phyloP scores from a whole-genome alignment of 2,888 invertebrate genomes.

The Chymomyza amoena region DNA sequence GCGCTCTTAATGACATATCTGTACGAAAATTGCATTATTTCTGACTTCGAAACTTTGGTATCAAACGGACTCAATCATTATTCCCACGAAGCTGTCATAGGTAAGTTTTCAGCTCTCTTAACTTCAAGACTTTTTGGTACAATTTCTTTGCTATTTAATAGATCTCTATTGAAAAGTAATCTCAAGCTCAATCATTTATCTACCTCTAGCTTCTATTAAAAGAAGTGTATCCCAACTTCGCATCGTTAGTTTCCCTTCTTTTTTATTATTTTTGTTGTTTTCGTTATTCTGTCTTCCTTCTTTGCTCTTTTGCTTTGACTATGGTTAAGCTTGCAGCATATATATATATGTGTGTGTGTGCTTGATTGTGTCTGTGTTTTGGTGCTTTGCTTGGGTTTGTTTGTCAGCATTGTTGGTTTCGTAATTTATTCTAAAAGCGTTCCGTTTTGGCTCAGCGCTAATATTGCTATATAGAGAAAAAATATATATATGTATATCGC shows the following conservation, averaged over 20 bases:
- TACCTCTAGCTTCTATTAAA: too few relatives aligned
- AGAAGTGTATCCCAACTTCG: not conserved
- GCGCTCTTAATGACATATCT: too few relatives aligned
- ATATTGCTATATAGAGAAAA: conserved; percentile 4
- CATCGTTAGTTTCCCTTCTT: conserved; percentile 12
- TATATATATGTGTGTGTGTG: too few relatives aligned
- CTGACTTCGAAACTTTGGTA: too few relatives aligned
- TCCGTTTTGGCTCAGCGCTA: conserved; percentile 59
- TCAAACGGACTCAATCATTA: too few relatives aligned
- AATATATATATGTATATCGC: not conserved
- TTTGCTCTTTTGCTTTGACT: conserved; percentile 16
- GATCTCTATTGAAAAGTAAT: too few relatives aligned
- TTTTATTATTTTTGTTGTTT: conserved; percentile 38
- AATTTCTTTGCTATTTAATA: too few relatives aligned
- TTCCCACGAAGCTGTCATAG: too few relatives aligned
- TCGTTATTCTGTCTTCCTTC: conserved; percentile 18
- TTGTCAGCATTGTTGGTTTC: conserved; percentile 59
- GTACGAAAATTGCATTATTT: too few relatives aligned
- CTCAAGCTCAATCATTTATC: too few relatives aligned
- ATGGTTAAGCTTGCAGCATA: conserved; percentile 16
- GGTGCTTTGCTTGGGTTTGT: conserved; percentile 43
- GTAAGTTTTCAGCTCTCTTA: too few relatives aligned
- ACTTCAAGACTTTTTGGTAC: too few relatives aligned
- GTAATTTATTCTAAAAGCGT: conserved; percentile 74
- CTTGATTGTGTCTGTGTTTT: conserved; percentile 31